phyloP scores from a whole-genome alignment of 2,797 vertebrate species.

The Poeciliopsis turneri region DNA sequence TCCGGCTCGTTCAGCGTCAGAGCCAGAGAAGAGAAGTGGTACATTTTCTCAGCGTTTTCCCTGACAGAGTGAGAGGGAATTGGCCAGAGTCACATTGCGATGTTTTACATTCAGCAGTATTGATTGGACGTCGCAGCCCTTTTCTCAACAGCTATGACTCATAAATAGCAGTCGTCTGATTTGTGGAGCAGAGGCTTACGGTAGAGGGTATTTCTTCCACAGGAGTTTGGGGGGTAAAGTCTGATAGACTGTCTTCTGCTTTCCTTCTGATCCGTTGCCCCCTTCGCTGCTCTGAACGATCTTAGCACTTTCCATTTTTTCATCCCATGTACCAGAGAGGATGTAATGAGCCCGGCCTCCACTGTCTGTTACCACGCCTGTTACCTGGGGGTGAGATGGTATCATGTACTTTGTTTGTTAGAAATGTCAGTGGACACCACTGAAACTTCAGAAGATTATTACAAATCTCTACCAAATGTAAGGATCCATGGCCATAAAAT shows the following conservation, averaged over 20 bases:
- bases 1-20: constrained; percentile 92
- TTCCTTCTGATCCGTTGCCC: constrained; percentile 85
- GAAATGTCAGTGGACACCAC: neutral
- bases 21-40: constrained; percentile 93
- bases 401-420: neutral
- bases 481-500: neutral
- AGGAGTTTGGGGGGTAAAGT: constrained; percentile 86
- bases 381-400: constrained; percentile 81
- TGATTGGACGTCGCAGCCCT: constrained; percentile 16
- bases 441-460: neutral
- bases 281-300: constrained; percentile 83
- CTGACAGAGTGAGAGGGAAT: constrained; percentile 65
- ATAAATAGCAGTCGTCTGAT: constrained; percentile 6
- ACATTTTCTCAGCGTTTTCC: constrained; percentile 97
- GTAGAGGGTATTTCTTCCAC: constrained; percentile 94
- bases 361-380: constrained; percentile 90
- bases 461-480: neutral
- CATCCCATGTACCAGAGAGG: constrained; percentile 95
- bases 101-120: constrained; percentile 15
- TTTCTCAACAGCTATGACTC: constrained; percentile 16
- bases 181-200: constrained; percentile 79
- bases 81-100: neutral
- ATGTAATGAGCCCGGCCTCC: constrained; percentile 89
- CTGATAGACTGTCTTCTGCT: constrained; percentile 87
- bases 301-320: constrained; percentile 95